Conservation (phyloP, 1,140 invertebrate species). For the Anoplophora glabripennis region DNA sequence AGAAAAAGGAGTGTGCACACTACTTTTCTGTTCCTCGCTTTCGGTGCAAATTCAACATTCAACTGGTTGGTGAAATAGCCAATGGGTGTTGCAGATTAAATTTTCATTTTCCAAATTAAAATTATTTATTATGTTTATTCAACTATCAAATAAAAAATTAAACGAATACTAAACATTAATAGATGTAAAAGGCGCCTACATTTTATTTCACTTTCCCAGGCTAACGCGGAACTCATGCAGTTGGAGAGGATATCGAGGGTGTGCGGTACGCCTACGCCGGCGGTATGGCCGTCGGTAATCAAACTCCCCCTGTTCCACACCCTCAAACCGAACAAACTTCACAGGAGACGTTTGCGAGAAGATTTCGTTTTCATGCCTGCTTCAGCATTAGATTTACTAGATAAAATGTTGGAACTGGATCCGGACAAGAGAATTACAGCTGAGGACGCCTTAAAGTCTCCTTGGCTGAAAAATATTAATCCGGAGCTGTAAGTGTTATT, state of each 20-base stretch:
- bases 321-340: slow-evolving; percentile 87
- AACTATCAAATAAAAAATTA: too few relatives aligned
- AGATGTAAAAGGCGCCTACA: not conserved
- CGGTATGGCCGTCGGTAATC: slow-evolving; percentile 97
- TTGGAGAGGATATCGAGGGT: slow-evolving; percentile 91
- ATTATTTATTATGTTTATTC: too few relatives aligned
- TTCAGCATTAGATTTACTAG: slow-evolving; percentile 87
- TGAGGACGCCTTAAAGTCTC: slow-evolving; percentile 87
- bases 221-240: slow-evolving; percentile 90
- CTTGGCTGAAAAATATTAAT: slow-evolving; percentile 92
- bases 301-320: slow-evolving; percentile 90
- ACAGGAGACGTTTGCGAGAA: slow-evolving; percentile 84
- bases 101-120: too few relatives aligned
- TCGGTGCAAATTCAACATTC: too few relatives aligned
- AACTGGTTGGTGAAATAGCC: too few relatives aligned
- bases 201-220: slow-evolving; percentile 54
- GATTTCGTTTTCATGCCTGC: slow-evolving; percentile 91
- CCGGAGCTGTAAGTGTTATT: slow-evolving; percentile 76
- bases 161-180: too few relatives aligned
- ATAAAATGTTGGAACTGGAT: slow-evolving; percentile 96
- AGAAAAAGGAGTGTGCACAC: too few relatives aligned
- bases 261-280: slow-evolving; percentile 94
- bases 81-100: too few relatives aligned
- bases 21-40: too few relatives aligned
- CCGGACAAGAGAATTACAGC: slow-evolving; percentile 91